Conservation (phyloP, 2,797 vertebrate genomes). For the Crenuchus spilurus region DNA sequence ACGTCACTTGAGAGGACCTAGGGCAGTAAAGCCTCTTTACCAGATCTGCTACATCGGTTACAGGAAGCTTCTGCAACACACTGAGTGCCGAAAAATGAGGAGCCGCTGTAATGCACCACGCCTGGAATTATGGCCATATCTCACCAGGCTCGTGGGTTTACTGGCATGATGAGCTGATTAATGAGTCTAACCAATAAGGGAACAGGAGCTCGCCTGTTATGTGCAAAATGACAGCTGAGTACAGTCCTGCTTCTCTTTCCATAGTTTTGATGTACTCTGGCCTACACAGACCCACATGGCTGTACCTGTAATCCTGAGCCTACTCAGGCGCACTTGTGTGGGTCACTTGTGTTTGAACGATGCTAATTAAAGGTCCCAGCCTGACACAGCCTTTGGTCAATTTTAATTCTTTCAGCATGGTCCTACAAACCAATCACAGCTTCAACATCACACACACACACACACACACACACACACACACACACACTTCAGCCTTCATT, state of each 20-base stretch:
- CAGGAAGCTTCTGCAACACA: too few species aligned
- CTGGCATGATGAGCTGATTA: too few species aligned
- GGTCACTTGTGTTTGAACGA: conserved; percentile 49
- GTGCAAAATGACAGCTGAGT: too few species aligned
- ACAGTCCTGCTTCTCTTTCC: neutral
- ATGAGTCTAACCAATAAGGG: too few species aligned
- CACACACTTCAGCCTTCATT: neutral
- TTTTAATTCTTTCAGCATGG: conserved; percentile 37
- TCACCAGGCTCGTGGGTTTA: too few species aligned
- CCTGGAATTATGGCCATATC: too few species aligned
- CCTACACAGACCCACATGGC: neutral
- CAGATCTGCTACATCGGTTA: too few species aligned
- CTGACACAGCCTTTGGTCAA: conserved; percentile 22
- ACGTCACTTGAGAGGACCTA: too few species aligned
- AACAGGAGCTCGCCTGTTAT: too few species aligned
- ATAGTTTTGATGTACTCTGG: neutral
- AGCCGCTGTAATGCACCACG: too few species aligned
- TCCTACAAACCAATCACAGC: conserved; percentile 37
- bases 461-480: neutral
- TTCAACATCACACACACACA: conserved; percentile 29
- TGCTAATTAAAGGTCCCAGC: conserved; percentile 40
- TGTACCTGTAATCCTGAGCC: conserved; percentile 38
- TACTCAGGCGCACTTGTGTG: conserved; percentile 46
- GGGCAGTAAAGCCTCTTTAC: too few species aligned
- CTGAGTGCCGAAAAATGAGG: too few species aligned